A percentile compares a stretch with the other conserved stretches of the same genome.
Evolutionary conservation across 2,888 invertebrate genomes (phyloP).

Genomic region (Ctenicera cuprea): DNA sequence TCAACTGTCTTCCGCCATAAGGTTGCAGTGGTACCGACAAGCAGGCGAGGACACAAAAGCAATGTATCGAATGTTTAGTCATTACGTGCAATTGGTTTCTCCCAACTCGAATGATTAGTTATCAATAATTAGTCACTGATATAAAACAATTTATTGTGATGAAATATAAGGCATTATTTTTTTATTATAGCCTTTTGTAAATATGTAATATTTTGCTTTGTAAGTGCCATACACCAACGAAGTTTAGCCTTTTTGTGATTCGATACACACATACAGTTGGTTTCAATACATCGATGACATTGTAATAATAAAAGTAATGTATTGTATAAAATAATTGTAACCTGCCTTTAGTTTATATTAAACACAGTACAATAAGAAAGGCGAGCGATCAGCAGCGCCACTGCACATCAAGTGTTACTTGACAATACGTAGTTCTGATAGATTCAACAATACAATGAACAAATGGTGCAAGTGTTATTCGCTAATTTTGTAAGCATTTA

Average conservation of each 20-base stretch:
- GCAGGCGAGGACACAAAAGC: slow-evolving; percentile 70
- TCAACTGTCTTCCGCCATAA: slow-evolving; percentile 72
- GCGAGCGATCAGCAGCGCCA: slow-evolving; percentile 64
- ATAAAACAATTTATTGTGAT: slow-evolving; percentile 63
- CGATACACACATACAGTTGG: slow-evolving; percentile 58
- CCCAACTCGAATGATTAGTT: slow-evolving; percentile 58
- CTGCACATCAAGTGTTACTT: slow-evolving; percentile 71
- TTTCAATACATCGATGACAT: slow-evolving; percentile 65
- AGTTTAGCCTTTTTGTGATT: slow-evolving; percentile 62
- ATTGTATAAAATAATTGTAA: slow-evolving; percentile 57
- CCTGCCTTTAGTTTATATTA: slow-evolving; percentile 68
- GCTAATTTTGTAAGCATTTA: slow-evolving; percentile 71
- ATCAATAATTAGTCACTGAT: slow-evolving; percentile 62
- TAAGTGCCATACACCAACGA: slow-evolving; percentile 68
- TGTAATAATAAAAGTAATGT: slow-evolving; percentile 53
- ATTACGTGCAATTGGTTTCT: slow-evolving; percentile 65
- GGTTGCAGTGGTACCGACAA: slow-evolving; percentile 65
- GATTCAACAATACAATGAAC: slow-evolving; percentile 72
- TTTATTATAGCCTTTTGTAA: slow-evolving; percentile 54
- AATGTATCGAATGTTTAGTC: slow-evolving; percentile 66
- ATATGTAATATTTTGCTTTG: slow-evolving; percentile 59
- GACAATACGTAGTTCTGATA: slow-evolving; percentile 73
- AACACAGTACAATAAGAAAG: slow-evolving; percentile 69
- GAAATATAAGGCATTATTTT: slow-evolving; percentile 55
- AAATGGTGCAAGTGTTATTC: slow-evolving; percentile 72